Base-by-base conservation (phyloP, 2,113 vertebrate genomes). In the Phrynosoma platyrhinos region DNA sequence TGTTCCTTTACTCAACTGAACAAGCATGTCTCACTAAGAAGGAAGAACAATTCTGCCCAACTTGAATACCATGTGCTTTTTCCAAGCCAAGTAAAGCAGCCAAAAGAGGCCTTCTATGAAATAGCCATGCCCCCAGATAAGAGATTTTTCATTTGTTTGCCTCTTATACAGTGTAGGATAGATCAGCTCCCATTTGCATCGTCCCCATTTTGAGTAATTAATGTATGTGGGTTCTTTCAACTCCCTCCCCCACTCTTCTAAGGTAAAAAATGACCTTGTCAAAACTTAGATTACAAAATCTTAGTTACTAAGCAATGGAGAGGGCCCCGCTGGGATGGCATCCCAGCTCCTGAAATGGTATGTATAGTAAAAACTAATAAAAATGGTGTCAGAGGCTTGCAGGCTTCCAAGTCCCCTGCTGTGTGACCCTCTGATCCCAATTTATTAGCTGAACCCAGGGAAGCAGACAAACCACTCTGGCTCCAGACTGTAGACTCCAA, bases 211-310 rank as follows among this genome's bases (percentile, higher is more conserved):
- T 96, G 95, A 96, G 96, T 97, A 97, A 97, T 97, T 97, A 97
- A 97, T 96, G 96, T 96, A 94, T 79, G 85, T 95, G 95, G 95
- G 96, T 95, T 95, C 95, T 95, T 94, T 94, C 87, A 53, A 18
- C 90, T 86, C 88, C 91, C 95, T 62, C 92, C 87, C 93, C 88
- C 76, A 85, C 92, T 94, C 92, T 95, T 95, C 94, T 94, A 94
- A 96, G 93, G 96, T 97, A 97, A 97, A 97, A 97, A 97, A 97
- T 97, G 96, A 97, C 97, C 97, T 97, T 97, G 97, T 97, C 97
- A 97, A 97, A 96, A 95, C 86, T 95, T 96, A 96, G 97, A 97
- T 90, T 95, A 96, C 96, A 97, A 97, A 97, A 97, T 96, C 95
- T 97, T 96, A 96, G 97, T 97, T 97, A 97, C 96, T 93, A 96